Base-by-base conservation (phyloP, 2,888 invertebrate genomes). In the Melieria picta region DNA sequence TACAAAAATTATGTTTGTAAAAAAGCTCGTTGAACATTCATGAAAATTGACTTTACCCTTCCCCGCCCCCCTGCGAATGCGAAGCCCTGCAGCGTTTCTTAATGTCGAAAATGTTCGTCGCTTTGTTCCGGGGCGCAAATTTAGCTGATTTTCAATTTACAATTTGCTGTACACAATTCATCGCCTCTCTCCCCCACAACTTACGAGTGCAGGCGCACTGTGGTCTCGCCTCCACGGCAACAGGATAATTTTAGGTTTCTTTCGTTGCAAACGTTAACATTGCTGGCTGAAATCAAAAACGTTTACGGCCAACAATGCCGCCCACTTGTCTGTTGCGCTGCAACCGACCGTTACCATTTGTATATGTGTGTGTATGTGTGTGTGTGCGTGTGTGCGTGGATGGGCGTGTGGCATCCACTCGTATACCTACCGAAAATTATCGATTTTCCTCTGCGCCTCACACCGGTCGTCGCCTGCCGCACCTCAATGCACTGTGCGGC, bases 341-440 rank as follows among this genome's bases (percentile, higher is more conserved):
- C 9, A 52, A 11, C 11, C 52, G 13, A 6, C 11, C 52, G 13
- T n/a, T 7, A 9, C 9, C 6, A 7, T n/a, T 5, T 52, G 52
- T 13, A 4, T 61, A 46, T 46, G 61, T 58, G 58, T 68, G 52
- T 43, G 61, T 46, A 13, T 61, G 61, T 52, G 11, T 48, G 30
- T 7, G 52, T 16, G 9, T 16, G 63, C 7, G 63, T 16, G 30
- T 30, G 9, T 7, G 42, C 16, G 62, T 48, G 62, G 10, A 7
- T 60, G 43, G 48, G 7, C 48, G 42, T 42, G 60, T 61, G 52
- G 10, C 13, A 58, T 16, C 30, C 42, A 13, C 16, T 58, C n/a
- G 65, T 52, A 57, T 71, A 65, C 71, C 65, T 65, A 71, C 65
- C 71, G 45, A 71, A 71, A 71, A 71, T 47, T 71, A 71, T 71